Conservation (phyloP, 2,888 invertebrate species). For the Diarsia rubi region DNA sequence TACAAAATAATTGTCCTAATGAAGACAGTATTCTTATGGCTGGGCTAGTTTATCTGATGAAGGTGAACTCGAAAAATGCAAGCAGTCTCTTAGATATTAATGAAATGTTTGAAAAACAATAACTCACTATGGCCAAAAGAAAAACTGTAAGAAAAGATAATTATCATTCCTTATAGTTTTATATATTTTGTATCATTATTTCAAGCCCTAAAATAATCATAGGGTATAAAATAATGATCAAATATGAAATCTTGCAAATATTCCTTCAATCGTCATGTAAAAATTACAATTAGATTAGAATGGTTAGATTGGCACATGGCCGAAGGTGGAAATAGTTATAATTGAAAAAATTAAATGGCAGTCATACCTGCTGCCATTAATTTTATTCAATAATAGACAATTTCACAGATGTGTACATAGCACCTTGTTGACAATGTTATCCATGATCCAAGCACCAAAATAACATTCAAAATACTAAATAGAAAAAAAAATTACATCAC, state of each 20-base stretch:
- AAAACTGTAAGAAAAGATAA: background rate
- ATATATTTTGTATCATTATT: too few relatives aligned
- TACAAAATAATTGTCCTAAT: background rate
- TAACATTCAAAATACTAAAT: background rate
- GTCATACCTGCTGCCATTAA: background rate
- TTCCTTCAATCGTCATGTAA: background rate
- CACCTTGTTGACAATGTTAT: background rate
- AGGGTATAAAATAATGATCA: background rate
- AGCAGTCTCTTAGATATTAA: background rate
- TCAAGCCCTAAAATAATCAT: too few relatives aligned
- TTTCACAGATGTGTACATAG: background rate
- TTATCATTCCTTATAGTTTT: too few relatives aligned
- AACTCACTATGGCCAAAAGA: background rate
- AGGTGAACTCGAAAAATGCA: background rate
- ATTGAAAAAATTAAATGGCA: background rate
- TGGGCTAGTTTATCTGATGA: background rate
- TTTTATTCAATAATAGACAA: background rate
- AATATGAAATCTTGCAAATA: background rate
- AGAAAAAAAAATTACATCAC: background rate
- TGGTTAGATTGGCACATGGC: background rate
- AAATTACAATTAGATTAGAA: background rate
- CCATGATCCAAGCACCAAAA: background rate
- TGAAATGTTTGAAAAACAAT: background rate
- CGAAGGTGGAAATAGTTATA: background rate
- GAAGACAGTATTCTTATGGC: constrained; percentile 1